Evolutionary conservation across 2,888 invertebrate species (phyloP).

Genomic region (Spilosoma lubricipeda): DNA sequence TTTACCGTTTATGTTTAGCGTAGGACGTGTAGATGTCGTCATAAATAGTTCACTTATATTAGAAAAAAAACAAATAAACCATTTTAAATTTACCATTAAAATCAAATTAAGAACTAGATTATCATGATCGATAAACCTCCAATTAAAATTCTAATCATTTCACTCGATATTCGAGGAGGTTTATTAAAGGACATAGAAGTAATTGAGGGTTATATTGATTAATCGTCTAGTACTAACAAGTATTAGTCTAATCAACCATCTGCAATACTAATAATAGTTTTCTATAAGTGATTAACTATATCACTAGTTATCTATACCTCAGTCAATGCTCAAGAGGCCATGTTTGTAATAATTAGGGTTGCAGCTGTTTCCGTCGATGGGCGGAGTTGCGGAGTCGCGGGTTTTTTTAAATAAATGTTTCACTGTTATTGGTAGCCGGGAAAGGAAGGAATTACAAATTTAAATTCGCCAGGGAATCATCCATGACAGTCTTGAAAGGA

Average conservation of each 20-base stretch:
- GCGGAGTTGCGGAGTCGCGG: constrained; percentile 63
- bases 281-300: constrained; percentile 60
- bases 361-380: constrained; percentile 85
- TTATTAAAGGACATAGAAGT: constrained; percentile 3
- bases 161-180: constrained; percentile 14
- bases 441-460: constrained; percentile 81
- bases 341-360: constrained; percentile 81
- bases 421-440: constrained; percentile 75
- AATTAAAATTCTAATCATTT: constrained; percentile 23
- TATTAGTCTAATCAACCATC: constrained; percentile 53
- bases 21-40: constrained; percentile 68
- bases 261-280: constrained; percentile 61
- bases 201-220: constrained; percentile 20
- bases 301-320: constrained; percentile 62
- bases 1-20: constrained; percentile 57
- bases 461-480: constrained; percentile 81
- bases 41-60: constrained; percentile 66
- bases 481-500: constrained; percentile 72
- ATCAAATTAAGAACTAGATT: constrained; percentile 24
- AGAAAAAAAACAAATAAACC: constrained; percentile 59
- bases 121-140: constrained; percentile 24
- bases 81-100: constrained; percentile 39
- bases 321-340: constrained; percentile 74
- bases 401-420: constrained; percentile 78
- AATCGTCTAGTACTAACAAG: constrained; percentile 20